These are phyloP conservation scores for Ariopsis seemanni DNA, from an alignment of 2,113 vertebrate genomes.

Conservation along the genomic window DNA sequence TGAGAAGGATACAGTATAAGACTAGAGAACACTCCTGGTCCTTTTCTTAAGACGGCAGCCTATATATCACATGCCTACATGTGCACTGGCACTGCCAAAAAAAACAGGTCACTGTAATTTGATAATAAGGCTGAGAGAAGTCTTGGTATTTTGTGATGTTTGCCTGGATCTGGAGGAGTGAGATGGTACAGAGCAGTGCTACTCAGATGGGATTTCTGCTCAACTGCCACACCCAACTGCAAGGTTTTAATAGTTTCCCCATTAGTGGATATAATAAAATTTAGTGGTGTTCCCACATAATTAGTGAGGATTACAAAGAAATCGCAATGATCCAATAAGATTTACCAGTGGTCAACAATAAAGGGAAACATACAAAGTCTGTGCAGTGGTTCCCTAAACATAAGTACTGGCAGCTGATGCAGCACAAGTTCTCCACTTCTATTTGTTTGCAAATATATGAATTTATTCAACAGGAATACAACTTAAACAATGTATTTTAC, in stretches of 20 bases:
- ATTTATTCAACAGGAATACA: not conserved
- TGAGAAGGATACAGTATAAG: not conserved
- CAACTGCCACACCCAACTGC: not conserved
- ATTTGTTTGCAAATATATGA: not conserved
- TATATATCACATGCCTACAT: constrained; percentile 19
- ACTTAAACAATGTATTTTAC: not conserved
- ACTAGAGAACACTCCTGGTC: not conserved
- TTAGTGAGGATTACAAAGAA: not conserved
- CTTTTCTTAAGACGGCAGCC: constrained; percentile 9
- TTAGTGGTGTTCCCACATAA: constrained; percentile 8
- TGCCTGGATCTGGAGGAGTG: not conserved
- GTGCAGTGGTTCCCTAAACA: too few relatives aligned
- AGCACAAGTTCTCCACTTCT: not conserved
- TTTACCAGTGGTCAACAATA: not conserved
- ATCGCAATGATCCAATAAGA: not conserved
- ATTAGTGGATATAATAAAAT: constrained; percentile 21
- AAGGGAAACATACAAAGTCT: not conserved
- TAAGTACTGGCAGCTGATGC: not conserved
- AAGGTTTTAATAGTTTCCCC: not conserved
- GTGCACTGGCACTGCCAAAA: constrained; percentile 34
- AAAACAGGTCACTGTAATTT: constrained; percentile 51
- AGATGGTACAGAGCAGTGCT: not conserved
- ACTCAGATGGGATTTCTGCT: not conserved
- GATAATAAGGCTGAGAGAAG: constrained; percentile 43
- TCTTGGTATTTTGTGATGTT: constrained; percentile 36